A percentile compares a stretch with the other conserved stretches of the same genome.
Conservation (phyloP, 2,797 vertebrate genomes). For the Pampus argenteus region DNA sequence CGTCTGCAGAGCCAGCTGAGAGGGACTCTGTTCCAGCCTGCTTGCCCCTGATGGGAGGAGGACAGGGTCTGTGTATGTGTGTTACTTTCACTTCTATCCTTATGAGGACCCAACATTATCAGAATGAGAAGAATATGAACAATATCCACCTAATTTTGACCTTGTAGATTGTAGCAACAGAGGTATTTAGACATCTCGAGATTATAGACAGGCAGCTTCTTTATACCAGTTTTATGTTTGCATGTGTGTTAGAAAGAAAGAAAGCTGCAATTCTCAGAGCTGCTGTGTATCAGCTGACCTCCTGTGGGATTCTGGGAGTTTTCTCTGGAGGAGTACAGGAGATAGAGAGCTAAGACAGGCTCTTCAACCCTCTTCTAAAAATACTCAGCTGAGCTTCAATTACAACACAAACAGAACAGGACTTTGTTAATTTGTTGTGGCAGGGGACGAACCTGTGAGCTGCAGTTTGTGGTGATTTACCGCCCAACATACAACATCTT, state of each 20-base stretch:
- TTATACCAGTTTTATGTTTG: conserved; percentile 9
- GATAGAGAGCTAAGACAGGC: conserved; percentile 35
- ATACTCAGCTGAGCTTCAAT: conserved; percentile 52
- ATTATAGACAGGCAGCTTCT: conserved; percentile 1
- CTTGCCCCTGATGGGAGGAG: conserved; percentile 63
- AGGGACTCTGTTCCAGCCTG: conserved; percentile 69
- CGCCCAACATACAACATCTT: not conserved
- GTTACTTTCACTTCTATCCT: conserved; percentile 35
- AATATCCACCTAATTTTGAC: not conserved
- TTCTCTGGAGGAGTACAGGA: conserved; percentile 60
- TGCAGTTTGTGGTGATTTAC: conserved; percentile 2
- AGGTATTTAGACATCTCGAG: not conserved
- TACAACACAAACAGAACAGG: conserved; percentile 36
- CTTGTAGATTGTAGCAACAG: not conserved
- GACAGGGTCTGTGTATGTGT: conserved; percentile 38
- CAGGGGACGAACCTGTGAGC: conserved; percentile 8
- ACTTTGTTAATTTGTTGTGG: conserved; percentile 34
- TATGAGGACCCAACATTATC: conserved; percentile 18
- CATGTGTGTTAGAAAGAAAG: conserved; percentile 27
- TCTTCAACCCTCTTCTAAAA: conserved; percentile 61
- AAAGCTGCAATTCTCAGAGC: conserved; percentile 45
- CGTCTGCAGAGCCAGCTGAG: conserved; percentile 78
- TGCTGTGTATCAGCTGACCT: conserved; percentile 70
- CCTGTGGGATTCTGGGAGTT: conserved; percentile 68
- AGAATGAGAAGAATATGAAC: not conserved